Conservation (phyloP, 2,797 vertebrate species). For the Leptoclinus maculatus region DNA sequence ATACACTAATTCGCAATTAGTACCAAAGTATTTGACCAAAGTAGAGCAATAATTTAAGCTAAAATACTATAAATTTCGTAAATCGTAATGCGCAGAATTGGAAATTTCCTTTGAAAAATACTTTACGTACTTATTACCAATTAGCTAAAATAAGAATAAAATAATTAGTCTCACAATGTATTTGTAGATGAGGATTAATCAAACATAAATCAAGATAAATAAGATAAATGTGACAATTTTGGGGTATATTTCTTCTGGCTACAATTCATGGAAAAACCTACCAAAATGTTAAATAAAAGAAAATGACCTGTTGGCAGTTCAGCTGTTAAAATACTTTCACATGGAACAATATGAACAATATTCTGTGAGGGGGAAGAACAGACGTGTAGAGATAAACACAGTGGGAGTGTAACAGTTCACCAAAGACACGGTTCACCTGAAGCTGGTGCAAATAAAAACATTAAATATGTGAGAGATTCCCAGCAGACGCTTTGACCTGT, state of each 20-base stretch:
- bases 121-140: not conserved
- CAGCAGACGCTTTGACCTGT: not conserved
- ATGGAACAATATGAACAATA: slow-evolving; percentile 36
- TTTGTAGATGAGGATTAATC: not conserved
- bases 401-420: slow-evolving; percentile 36
- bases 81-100: not conserved
- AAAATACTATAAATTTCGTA: not conserved
- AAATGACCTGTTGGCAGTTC: slow-evolving; percentile 32
- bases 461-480: no score
- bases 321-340: slow-evolving; percentile 45
- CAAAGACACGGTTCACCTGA: slow-evolving; percentile 4
- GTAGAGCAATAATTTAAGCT: not conserved
- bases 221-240: not conserved
- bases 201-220: slow-evolving; percentile 7
- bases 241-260: slow-evolving; percentile 16
- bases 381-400: slow-evolving; percentile 24
- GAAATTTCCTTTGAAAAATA: not conserved
- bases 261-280: slow-evolving; percentile 4
- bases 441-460: not conserved
- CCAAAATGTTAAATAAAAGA: slow-evolving; percentile 14
- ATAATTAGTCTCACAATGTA: not conserved
- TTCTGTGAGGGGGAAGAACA: slow-evolving; percentile 13
- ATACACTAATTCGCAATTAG: not conserved
- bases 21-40: not conserved
- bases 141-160: not conserved